Conservation (phyloP, 2,888 invertebrate species). For the Malthinus flaveolus region DNA sequence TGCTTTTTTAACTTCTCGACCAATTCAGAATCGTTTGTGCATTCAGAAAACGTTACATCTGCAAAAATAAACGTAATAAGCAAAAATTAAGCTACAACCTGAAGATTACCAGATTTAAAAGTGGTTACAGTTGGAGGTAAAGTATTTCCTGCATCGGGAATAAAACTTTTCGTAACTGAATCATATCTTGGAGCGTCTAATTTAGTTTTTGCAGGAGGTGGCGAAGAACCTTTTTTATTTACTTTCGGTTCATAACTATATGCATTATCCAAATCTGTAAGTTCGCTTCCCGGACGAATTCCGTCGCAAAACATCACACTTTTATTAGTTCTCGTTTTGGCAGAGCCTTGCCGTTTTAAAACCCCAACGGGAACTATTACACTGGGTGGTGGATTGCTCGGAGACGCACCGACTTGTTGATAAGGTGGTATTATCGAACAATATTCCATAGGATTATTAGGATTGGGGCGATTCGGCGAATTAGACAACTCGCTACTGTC, state of each 20-base stretch:
- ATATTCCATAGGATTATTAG: conserved; percentile 86
- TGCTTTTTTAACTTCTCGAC: conserved; percentile 63
- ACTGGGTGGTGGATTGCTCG: conserved; percentile 61
- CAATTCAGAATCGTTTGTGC: conserved; percentile 59
- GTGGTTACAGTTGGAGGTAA: conserved; percentile 62
- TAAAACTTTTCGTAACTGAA: conserved; percentile 59
- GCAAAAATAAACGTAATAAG: conserved; percentile 32
- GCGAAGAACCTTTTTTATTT: conserved; percentile 17
- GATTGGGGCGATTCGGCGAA: conserved; percentile 63
- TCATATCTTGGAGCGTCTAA: conserved; percentile 55
- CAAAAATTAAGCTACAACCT: background rate
- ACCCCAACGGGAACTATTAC: conserved; percentile 88
- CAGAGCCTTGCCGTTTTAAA: conserved; percentile 69
- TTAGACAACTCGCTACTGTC: conserved; percentile 44
- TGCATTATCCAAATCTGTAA: conserved; percentile 75
- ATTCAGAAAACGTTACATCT: conserved; percentile 61
- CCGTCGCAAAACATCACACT: conserved; percentile 90
- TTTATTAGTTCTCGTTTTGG: conserved; percentile 63
- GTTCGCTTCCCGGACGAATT: conserved; percentile 83
- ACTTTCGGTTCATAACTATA: conserved; percentile 47
- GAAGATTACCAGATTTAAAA: conserved; percentile 56
- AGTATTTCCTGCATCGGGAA: conserved; percentile 57
- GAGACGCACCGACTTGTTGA: conserved; percentile 66
- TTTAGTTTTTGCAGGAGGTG: conserved; percentile 18
- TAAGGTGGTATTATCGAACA: conserved; percentile 81